Evolutionary conservation across 2,888 invertebrate species (phyloP).

Genomic region (Monochamus alternatus): DNA sequence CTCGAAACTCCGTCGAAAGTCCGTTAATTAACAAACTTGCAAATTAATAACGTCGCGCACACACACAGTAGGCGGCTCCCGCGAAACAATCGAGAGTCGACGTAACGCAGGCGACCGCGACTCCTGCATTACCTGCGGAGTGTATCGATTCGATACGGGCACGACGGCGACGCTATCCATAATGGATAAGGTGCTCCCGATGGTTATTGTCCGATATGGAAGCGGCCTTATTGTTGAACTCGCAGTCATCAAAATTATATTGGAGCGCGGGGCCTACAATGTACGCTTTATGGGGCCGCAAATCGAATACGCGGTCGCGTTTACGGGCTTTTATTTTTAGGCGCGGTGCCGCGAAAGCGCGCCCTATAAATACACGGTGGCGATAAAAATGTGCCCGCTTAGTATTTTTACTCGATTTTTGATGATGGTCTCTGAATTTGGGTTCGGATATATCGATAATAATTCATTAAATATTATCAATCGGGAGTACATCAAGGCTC

Average conservation of each 20-base stretch:
- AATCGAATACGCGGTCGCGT: conserved; percentile 29
- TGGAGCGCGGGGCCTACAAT: conserved; percentile 27
- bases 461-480: too few species aligned
- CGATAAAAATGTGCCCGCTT: too few species aligned
- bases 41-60: conserved; percentile 41
- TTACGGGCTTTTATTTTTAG: conserved; percentile 35
- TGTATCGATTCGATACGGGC: conserved; percentile 27
- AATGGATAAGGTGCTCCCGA: conserved; percentile 54
- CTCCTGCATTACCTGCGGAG: conserved; percentile 22
- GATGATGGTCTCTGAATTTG: too few species aligned
- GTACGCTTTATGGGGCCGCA: conserved; percentile 32
- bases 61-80: conserved; percentile 37
- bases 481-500: too few species aligned
- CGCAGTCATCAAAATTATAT: conserved; percentile 39
- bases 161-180: conserved; percentile 47
- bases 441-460: too few species aligned
- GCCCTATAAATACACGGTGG: not conserved
- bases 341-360: not conserved
- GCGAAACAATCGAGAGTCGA: conserved; percentile 39
- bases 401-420: too few species aligned
- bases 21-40: conserved; percentile 50
- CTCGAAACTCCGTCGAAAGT: conserved; percentile 41
- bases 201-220: conserved; percentile 40
- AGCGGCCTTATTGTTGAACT: conserved; percentile 37
- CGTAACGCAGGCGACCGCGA: conserved; percentile 14